Evolutionary conservation across 2,797 vertebrate genomes (phyloP), one percentile per base, ranked within the genome.

Genomic region (Lindbergichthys nudifrons): DNA sequence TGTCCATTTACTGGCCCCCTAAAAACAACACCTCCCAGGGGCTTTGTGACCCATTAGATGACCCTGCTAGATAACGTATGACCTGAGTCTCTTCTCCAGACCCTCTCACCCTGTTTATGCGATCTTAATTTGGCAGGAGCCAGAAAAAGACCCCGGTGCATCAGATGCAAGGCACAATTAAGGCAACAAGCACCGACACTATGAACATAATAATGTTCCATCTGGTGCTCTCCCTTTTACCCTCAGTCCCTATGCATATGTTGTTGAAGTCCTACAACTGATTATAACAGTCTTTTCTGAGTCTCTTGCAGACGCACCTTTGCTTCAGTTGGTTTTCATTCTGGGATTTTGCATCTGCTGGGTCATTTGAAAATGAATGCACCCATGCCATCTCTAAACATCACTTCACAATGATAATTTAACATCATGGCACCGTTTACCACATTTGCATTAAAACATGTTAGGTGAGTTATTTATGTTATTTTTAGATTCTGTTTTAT

Each of bases 21-120:
- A 82, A 73, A 92, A 92, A 93, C 84, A 91, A 90, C 90, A 90
- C 78, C 89, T 92, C 86, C 90, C 85, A 88, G 59, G 80, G 77
- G 76, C 82, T 76, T 61, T 3, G 13, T 56, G 81, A 87, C 84
- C 89, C 72, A 77, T 84, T 81, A 84, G 91, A 93, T 93, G 91
- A 92, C 88, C 88, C 76, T 30, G 36, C 21, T 73, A 87, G 93
- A 94, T 93, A 91, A 89, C 57, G 21, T 3, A 5, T 64, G 72
- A 47, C 70, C 78, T 59, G 10, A 0, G 71, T 61, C 64, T 73
- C 60, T 73, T 76, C 77, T 66, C 77, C 42, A 81, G 69, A 82
- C 63, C 66, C 59, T 69, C 66, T 84, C 61, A 65, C 70, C 76
- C 65, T 87, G 83, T 90, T 91, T 85, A 80, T 80, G 80, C 77